phyloP scores from a whole-genome alignment of 2,113 vertebrate genomes.

The Lathamus discolor region DNA sequence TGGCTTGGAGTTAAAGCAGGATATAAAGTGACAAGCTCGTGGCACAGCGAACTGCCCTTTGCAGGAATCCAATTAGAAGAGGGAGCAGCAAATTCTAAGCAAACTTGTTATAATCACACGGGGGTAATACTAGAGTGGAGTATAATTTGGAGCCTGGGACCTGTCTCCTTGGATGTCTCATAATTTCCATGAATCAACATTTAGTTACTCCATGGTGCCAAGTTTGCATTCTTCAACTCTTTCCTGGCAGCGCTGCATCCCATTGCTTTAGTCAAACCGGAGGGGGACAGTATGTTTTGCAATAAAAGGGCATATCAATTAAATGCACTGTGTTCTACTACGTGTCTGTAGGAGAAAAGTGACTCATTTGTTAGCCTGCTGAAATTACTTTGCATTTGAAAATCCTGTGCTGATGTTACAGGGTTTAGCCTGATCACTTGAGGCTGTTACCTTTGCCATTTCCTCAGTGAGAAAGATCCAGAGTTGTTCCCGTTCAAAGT shows the following conservation, averaged over 20 bases:
- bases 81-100: slow-evolving; percentile 30
- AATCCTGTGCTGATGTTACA: background rate
- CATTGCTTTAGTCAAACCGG: background rate
- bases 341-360: background rate
- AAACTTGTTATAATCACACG: slow-evolving; percentile 16
- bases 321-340: slow-evolving; percentile 12
- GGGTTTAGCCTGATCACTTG: background rate
- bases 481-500: background rate
- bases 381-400: slow-evolving; percentile 21
- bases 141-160: slow-evolving; percentile 51
- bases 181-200: slow-evolving; percentile 45
- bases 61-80: slow-evolving; percentile 61
- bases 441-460: slow-evolving; percentile 25
- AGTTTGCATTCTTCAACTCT: background rate
- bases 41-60: slow-evolving; percentile 38
- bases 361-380: slow-evolving; percentile 34
- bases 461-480: background rate
- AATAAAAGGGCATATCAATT: slow-evolving; percentile 34
- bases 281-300: background rate
- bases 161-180: slow-evolving; percentile 28
- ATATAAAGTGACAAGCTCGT: slow-evolving; percentile 39
- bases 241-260: background rate
- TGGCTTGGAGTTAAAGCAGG: slow-evolving; percentile 58
- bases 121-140: slow-evolving; percentile 24
- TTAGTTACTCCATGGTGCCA: background rate